phyloP scores from a whole-genome alignment of 2,797 vertebrate species.

The Sebastes alutus region DNA sequence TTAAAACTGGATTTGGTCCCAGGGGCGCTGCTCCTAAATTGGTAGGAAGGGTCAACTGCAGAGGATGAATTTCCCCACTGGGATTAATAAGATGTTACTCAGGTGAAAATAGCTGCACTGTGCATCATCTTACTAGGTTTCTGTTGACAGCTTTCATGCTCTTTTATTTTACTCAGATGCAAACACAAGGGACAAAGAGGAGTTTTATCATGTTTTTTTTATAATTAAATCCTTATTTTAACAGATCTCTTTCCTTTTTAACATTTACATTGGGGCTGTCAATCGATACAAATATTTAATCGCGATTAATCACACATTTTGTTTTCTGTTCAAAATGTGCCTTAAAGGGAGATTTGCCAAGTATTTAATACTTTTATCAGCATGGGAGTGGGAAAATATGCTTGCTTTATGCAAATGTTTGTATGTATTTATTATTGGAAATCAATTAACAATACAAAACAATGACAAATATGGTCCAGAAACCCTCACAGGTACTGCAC shows the following conservation, averaged over 20 bases:
- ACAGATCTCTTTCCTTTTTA: not conserved
- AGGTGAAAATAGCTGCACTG: slow-evolving; percentile 1
- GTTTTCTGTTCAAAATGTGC: no score
- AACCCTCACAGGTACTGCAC: no score
- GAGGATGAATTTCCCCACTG: not conserved
- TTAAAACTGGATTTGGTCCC: slow-evolving; percentile 23
- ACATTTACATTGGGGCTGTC: not conserved
- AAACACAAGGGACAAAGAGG: not conserved
- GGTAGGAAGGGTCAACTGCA: slow-evolving; percentile 3
- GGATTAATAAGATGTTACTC: slow-evolving; percentile 22
- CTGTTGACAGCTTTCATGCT: slow-evolving; percentile 7
- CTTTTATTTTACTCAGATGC: not conserved
- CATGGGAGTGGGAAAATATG: no score
- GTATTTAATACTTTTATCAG: no score
- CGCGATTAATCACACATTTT: no score
- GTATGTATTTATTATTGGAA: no score
- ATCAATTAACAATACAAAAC: no score
- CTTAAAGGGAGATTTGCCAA: no score
- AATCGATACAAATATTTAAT: no score
- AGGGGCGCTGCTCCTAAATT: slow-evolving; percentile 21
- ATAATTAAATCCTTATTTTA: not conserved
- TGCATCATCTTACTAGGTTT: not conserved
- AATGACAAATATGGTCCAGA: no score
- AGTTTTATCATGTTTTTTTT: not conserved
- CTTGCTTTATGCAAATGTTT: no score